Evolutionary conservation across 2,888 invertebrate genomes (phyloP).

Genomic region (Therioaphis trifolii): DNA sequence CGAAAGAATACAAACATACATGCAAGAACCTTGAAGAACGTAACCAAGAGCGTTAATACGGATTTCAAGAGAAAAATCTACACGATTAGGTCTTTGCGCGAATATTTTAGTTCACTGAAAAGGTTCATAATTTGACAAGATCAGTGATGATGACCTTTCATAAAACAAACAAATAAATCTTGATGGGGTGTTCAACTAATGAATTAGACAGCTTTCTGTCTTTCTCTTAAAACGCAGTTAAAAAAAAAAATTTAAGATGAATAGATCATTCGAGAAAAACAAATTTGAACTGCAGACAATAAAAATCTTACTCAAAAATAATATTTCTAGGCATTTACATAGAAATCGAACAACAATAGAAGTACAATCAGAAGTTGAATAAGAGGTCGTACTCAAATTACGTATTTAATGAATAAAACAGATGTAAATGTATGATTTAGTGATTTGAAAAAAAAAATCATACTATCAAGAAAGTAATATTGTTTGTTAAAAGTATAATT

Average conservation of each 20-base stretch:
- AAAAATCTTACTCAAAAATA: no score
- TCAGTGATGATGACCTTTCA: neutral
- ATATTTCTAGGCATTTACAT: no score
- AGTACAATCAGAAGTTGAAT: no score
- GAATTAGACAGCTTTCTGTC: neutral
- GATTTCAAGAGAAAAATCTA: slow-evolving; percentile 38
- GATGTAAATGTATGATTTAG: neutral
- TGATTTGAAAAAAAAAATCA: neutral
- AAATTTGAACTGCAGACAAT: no score
- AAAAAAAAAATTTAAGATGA: no score
- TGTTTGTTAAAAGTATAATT: neutral
- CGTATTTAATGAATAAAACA: neutral
- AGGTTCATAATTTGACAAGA: neutral
- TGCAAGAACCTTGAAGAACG: slow-evolving; percentile 2
- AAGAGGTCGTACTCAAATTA: neutral
- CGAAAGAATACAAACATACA: neutral
- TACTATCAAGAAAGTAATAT: no score
- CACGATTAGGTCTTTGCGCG: neutral
- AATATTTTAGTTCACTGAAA: slow-evolving; percentile 25
- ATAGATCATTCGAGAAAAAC: no score
- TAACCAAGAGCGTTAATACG: neutral
- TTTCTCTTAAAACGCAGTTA: neutral
- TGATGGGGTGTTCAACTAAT: neutral
- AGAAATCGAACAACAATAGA: no score
- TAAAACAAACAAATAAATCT: neutral